Evolutionary conservation across 2,113 vertebrate genomes (phyloP), one percentile per base, ranked within the genome.

Genomic region (Tupaia tana): DNA sequence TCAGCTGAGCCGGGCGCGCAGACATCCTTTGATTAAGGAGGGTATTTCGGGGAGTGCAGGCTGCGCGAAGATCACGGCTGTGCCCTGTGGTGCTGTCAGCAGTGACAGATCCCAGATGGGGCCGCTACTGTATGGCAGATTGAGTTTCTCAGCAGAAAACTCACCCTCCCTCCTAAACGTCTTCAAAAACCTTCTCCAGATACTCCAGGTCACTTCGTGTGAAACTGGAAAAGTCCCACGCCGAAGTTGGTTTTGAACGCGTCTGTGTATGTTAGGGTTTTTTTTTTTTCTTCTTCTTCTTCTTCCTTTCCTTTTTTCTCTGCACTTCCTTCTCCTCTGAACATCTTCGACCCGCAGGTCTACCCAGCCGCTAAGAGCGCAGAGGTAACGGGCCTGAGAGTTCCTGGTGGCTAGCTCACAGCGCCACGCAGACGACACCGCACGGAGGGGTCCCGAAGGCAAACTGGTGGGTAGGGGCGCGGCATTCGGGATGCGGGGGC

Each of bases 121-220:
- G 98, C 98, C 98, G 99, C 99, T 99, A 99, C 99, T 99, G 99
- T 99, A 98, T 98, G 98, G 98, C 98, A 99, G 99, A 99, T 99
- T 99, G 98, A 98, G 99, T 99, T 99, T 99, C 99, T 98, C 98
- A 98, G 98, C 98, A 98, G 98, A 98, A 98, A 98, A 98, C 97
- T 96, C 97, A 96, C 97, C 97, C 98, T 96, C 98, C 98, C 98
- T 98, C 98, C 97, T 97, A 98, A 98, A 98, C 98, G 98, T 98
- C 98, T 98, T 98, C 98, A 98, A 98, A 99, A 98, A 98, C 98
- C 98, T 98, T 98, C 97, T 98, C 98, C 98, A 98, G 98, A 98
- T 97, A 98, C 98, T 97, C 95, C 94, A 93, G 98, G 97, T 98
- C 98, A 97, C 97, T 98, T 97, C 93, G 95, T 95, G 97, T 98